These are phyloP conservation scores for Anabas testudineus DNA, from an alignment of 2,797 vertebrate genomes.

Conservation along the genomic window DNA sequence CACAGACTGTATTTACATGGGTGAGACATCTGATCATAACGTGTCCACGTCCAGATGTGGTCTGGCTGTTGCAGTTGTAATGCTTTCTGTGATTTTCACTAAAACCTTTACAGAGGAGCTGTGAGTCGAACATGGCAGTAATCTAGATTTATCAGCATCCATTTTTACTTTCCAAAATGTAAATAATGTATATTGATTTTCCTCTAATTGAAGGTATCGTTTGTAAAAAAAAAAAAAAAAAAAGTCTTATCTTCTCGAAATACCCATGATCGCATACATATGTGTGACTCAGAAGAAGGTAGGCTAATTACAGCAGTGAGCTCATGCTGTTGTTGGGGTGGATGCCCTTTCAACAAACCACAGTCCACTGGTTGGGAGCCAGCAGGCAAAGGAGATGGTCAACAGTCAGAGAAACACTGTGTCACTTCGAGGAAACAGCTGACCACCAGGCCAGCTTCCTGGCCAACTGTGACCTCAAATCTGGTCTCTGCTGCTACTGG, in stretches of 20 bases:
- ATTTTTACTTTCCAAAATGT: constrained; percentile 5
- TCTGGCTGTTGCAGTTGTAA: background rate
- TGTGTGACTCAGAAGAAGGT: constrained; percentile 38
- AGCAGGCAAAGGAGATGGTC: constrained; percentile 57
- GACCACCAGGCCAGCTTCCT: constrained; percentile 54
- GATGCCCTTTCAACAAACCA: constrained; percentile 63
- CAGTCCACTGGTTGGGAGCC: constrained; percentile 52
- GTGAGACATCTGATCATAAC: constrained; percentile 14
- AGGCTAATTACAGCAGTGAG: constrained; percentile 60
- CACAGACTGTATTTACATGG: background rate
- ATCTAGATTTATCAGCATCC: constrained; percentile 4
- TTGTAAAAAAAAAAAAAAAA: constrained; percentile 14
- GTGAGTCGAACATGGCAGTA: no score
- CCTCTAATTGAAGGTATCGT: constrained; percentile 1
- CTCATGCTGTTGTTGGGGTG: constrained; percentile 64
- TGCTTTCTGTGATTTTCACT: constrained; percentile 3
- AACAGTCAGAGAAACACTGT: constrained; percentile 65
- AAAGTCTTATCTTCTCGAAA: constrained; percentile 37
- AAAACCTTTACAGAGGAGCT: no score
- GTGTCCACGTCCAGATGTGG: constrained; percentile 32
- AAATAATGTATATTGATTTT: constrained; percentile 1
- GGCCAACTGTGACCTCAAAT: constrained; percentile 56
- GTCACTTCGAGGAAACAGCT: constrained; percentile 80
- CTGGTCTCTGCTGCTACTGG: constrained; percentile 50
- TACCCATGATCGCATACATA: constrained; percentile 38